Evolutionary conservation across 2,888 invertebrate genomes (phyloP), one percentile per base, ranked within the genome.

Genomic region (Torymus aiolomorphi): DNA sequence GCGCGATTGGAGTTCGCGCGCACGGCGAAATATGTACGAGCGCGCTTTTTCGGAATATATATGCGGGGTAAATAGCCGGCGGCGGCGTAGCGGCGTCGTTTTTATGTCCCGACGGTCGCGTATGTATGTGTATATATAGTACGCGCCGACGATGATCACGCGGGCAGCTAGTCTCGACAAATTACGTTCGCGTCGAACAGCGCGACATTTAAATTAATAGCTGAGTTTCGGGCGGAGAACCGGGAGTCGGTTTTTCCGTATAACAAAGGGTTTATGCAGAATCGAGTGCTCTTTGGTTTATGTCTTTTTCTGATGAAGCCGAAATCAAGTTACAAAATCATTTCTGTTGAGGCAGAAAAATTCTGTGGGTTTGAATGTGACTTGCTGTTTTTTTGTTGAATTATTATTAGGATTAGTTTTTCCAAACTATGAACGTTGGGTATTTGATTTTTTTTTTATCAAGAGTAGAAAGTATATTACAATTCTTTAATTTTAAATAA

Each of bases 191-290:
- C 78, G 59, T 63, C 78, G 61, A 75, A 76, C 61, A n/a, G 66
- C 71, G 1, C 75, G 67, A 49, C 75, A 74, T 79, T 79, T 79
- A 74, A 79, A 79, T 79, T 79, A 79, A 79, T 79, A 57, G 79
- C 70, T 56, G 57, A 59, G 61, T 67, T 72, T 72, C 52, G 42
- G 10, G 2, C 42, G 54, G 20, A 51, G 13, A 1, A 56, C n/a
- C 14, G 16, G 14, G 51, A 13, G 67, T 16, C n/a, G n/a, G 54
- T 73, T 73, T 74, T 66, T 49, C 31, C 13, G 16, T 16, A 24
- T 54, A 49, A 10, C 13, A 59, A 54, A 66, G 57, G 57, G 57
- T 59, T n/a, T 18, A 14, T 31, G n/a, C 31, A 18, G 51, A 42
- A 42, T 42, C 42, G 20, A 8, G 20, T 14, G 42, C 18, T 12